Base-by-base conservation (phyloP, 2,888 invertebrate genomes). In the Tiliacea citrago region DNA sequence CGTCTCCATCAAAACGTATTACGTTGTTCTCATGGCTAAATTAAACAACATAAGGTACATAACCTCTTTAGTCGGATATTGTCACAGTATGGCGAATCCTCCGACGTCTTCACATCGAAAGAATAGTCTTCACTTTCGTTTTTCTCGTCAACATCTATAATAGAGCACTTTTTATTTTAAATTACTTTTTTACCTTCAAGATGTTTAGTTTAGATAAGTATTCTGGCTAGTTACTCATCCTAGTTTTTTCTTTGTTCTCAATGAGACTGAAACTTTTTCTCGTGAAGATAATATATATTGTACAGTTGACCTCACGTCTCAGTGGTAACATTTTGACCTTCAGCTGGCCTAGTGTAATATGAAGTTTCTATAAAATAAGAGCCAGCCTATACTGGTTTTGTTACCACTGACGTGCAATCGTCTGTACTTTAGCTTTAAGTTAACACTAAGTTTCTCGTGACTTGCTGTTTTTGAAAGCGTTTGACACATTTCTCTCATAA, bases 401-500 rank as follows among this genome's bases (percentile, higher is more conserved):
- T 39, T 39, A 7, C 39, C 39, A 39, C 39, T 39, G 39, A 39
- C 39, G 7, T 51, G 49, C 7, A 0, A 9, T 39, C 39, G 39
- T 39, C 39, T 57, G n/a, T 58, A 60, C 65, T 66, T 68, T 16
- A 72, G 60, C 67, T 76, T 72, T 55, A 68, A 68, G 68, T 73
- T 69, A n/a, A 53, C 45, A 55, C 12, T 39, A 29, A 42, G 35
- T 82, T 82, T 85, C 72, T 85, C 62, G 63, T 60, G 72, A 77
- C 75, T 71, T 66, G 76, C 69, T 68, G 57, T 47, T 80, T 79
- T 72, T 71, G 81, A 80, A 87, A 83, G 73, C 58, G 53, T 79
- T 73, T 77, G 78, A 75, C 88, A 87, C 80, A 80, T 86, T 79
- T 86, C 73, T 63, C 80, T 70, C 57, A 55, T n/a, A 55, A 75